Evolutionary conservation across 2,888 invertebrate genomes (phyloP), one percentile per base, ranked within the genome.

Genomic region (Pardosa pseudoannulata): DNA sequence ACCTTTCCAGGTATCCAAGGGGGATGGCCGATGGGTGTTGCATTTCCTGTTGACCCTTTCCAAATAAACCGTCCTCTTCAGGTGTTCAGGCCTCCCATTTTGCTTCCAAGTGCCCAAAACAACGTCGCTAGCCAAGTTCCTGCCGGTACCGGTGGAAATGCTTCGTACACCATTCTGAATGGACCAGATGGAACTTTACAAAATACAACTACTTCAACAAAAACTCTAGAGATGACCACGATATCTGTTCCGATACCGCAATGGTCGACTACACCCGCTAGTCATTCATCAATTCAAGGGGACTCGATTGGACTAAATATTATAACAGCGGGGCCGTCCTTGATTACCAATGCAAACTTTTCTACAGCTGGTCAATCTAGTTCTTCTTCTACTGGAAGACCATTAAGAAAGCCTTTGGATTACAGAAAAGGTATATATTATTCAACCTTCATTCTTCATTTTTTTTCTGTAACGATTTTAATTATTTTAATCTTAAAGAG

Each of bases 201-300:
- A 16, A 11, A 16, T n/a, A 29, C 11, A 62, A 68, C 28, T 32
- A 31, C 72, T 28, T 28, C 70, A 6, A 23, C 46, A 29, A 31
- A 46, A 31, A 2, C 29, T 6, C 9, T 23, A 11, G 70, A 36
- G 1, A 23, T 76, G 50, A 87, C 87, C 7, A 87, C 87, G 2
- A 36, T 87, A 13, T 74, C 80, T 0, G 80, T 87, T 13, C 87
- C 87, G 0, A 87, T 87, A 16, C 87, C 80, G 0, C 80, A 87
- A 27, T 87, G 87, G 87, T 74, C 80, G 7, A 79, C 86, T 0
- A 9, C 31, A 5, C 36, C 74, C 1, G n/a, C 71, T 5, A 32
- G 9, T 46, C 13, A 36, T 5, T 65, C 64, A 5, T 29, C 72
- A 11, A 5, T 16, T 19, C n/a, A 3, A 2, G 9, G 2, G 19